Evolutionary conservation across 2,888 invertebrate species (phyloP).

Genomic region (Mythimna ferrago): DNA sequence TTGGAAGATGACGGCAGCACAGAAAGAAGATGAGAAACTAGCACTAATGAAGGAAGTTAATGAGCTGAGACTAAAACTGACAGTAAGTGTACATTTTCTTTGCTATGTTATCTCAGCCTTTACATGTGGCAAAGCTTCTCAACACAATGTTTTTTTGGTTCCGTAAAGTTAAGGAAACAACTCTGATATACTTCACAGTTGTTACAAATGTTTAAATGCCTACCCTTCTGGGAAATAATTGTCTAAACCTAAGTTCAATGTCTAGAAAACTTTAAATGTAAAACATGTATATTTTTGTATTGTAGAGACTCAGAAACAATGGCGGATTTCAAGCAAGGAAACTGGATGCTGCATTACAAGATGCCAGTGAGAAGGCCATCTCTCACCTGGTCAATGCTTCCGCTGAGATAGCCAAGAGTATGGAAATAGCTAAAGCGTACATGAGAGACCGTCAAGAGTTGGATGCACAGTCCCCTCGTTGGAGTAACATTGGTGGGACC

Average conservation of each 20-base stretch:
- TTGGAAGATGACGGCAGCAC: constrained; percentile 83
- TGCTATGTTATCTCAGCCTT: neutral
- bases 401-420: constrained; percentile 76
- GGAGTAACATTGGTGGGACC: constrained; percentile 79
- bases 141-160: neutral
- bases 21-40: constrained; percentile 83
- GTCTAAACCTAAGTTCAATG: neutral
- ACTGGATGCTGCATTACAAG: constrained; percentile 79
- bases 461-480: constrained; percentile 74
- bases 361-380: constrained; percentile 78
- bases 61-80: constrained; percentile 82
- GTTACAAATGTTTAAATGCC: neutral
- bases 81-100: constrained; percentile 74
- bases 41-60: constrained; percentile 85
- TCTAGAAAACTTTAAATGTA: neutral
- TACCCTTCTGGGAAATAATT: neutral
- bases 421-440: constrained; percentile 79
- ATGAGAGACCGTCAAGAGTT: constrained; percentile 75
- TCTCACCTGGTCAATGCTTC: constrained; percentile 82
- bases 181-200: neutral
- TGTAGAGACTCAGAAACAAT: constrained; percentile 80
- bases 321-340: constrained; percentile 75
- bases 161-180: neutral
- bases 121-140: neutral
- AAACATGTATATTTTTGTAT: neutral